phyloP scores from a whole-genome alignment of 2,113 vertebrate species.

The Eclectus roratus region DNA sequence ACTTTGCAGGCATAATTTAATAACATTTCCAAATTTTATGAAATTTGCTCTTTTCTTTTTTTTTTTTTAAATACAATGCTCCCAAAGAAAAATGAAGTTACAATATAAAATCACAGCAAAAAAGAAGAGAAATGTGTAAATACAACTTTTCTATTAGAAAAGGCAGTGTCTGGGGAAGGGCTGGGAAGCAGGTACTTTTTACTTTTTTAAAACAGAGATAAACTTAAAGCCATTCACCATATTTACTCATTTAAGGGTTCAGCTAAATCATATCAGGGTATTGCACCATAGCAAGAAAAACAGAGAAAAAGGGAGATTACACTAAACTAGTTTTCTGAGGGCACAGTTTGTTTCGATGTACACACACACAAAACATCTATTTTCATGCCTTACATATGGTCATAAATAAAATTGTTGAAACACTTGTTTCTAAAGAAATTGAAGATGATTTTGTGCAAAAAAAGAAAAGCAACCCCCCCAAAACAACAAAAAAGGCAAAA shows the following conservation, averaged over 20 bases:
- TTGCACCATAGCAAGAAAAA: neutral
- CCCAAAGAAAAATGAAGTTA: conserved; percentile 38
- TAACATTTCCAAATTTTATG: conserved; percentile 42
- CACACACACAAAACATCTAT: neutral
- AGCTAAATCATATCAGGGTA: neutral
- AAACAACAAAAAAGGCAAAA: neutral
- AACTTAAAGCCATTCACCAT: conserved; percentile 21
- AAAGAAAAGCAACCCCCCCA: neutral
- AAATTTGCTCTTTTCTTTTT: neutral
- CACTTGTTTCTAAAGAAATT: neutral
- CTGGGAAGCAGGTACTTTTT: neutral
- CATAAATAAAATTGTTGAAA: conserved; percentile 27
- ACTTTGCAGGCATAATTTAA: conserved; percentile 5
- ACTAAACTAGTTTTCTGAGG: neutral
- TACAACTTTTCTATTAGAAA: conserved; percentile 45
- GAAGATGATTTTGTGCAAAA: neutral
- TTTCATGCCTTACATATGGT: neutral
- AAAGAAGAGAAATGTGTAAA: neutral
- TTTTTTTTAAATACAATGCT: conserved; percentile 53
- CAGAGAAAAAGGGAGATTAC: neutral
- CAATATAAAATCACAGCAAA: conserved; percentile 57
- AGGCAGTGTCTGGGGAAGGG: neutral
- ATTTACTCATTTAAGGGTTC: neutral
- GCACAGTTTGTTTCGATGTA: neutral
- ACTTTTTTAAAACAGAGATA: neutral